Base-by-base conservation (phyloP, 1,140 invertebrate genomes). In the Tribolium castaneum region DNA sequence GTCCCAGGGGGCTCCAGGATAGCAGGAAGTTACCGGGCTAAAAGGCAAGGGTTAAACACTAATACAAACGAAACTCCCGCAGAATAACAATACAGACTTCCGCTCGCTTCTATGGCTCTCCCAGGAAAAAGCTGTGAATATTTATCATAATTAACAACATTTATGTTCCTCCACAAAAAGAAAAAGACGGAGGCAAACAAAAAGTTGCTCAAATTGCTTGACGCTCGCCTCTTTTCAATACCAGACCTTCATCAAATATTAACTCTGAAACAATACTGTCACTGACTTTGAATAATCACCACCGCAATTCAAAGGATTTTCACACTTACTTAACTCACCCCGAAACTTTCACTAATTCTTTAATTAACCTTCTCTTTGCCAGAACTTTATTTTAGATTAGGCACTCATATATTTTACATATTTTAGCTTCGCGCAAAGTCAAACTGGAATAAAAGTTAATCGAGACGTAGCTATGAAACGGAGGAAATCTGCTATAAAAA, bases 81-180 rank as follows among this genome's bases (percentile, higher is more conserved):
- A 75, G 83, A 84, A 85, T 86, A 86, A 86, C 86, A 86, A 86
- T 86, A 83, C 82, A 78, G 80, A 81, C 84, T 86, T 86, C 84
- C 84, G 82, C 79, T 82, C 78, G 76, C 80, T 81, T 83, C 82
- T 85, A 87, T 84, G 85, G 81, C 83, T 85, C 86, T 87, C 86
- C 80, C 83, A 86, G 86, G 86, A 87, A 87, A 87, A 87, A 87
- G 84, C 84, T 81, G 84, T 85, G 86, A 86, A 87, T 86, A 87
- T 87, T 87, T 87, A 87, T 87, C 86, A 87, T 87, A 86, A 87
- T 87, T 87, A 87, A 87, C 84, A 85, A 86, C 83, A 85, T 87
- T 87, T 85, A 87, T 85, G 82, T 81, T 83, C 83, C 77, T 79
- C 77, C 78, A 80, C 80, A 83, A 83, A 85, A 85, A 85, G 83